Percentiles rank a stretch among this genome's conserved stretches.
phyloP scores from a whole-genome alignment of 2,797 vertebrate genomes.

The Spinus olivaceus region DNA sequence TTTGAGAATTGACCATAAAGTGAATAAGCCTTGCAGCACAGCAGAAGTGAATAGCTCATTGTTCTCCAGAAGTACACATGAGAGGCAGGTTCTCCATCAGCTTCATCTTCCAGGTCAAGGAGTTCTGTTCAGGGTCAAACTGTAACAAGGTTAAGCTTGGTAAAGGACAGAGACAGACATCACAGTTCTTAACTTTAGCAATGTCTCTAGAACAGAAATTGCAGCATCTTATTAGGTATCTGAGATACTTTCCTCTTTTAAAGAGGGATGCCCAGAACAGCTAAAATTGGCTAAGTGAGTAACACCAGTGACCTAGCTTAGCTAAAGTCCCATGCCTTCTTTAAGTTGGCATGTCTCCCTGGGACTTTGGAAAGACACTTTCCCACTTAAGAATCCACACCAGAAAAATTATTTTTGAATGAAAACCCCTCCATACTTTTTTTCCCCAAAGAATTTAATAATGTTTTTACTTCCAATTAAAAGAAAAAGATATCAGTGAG shows the following conservation, averaged over 20 bases:
- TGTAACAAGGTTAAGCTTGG: background rate
- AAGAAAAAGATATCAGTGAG: background rate
- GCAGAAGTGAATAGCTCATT: background rate
- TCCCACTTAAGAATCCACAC: background rate
- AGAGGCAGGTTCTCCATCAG: background rate
- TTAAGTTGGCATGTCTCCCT: background rate
- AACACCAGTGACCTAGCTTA: background rate
- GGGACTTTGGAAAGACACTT: background rate
- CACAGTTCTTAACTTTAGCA: background rate
- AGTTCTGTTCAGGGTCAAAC: background rate
- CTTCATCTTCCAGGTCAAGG: background rate
- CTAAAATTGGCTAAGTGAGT: background rate
- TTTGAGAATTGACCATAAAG: background rate
- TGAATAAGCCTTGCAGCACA: background rate
- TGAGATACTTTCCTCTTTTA: background rate
- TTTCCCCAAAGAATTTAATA: background rate
- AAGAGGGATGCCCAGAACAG: background rate
- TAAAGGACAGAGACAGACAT: background rate
- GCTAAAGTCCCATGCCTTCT: background rate
- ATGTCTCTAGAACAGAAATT: background rate
- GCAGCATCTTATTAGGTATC: rapidly evolving
- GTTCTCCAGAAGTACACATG: background rate
- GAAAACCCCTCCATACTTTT: background rate
- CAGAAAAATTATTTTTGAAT: background rate
- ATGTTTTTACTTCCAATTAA: background rate